phyloP scores from a whole-genome alignment of 2,797 vertebrate species.

The Mus caroli region DNA sequence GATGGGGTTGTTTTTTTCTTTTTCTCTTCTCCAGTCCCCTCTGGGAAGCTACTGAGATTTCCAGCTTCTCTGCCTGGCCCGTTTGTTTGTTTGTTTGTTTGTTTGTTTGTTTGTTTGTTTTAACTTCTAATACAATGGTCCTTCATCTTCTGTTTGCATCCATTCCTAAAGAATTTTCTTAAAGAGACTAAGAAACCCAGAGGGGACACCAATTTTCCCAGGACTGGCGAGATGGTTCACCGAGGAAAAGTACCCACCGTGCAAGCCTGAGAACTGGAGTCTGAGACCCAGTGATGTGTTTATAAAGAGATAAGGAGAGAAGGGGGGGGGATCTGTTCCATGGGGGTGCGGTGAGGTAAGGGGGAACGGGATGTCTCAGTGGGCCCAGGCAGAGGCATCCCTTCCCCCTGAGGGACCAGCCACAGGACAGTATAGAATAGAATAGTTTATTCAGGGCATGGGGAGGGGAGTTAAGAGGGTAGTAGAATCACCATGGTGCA shows the following conservation, averaged over 20 bases:
- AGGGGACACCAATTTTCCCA: background rate
- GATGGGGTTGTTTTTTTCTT: background rate
- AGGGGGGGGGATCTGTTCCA: too few species aligned
- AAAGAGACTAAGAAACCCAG: background rate
- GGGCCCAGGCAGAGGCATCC: too few species aligned
- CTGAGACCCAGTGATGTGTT: too few species aligned
- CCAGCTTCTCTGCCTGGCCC: background rate
- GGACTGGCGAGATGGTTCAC: too few species aligned
- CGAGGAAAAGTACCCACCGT: background rate
- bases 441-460: too few species aligned
- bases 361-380: too few species aligned
- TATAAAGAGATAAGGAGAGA: too few species aligned
- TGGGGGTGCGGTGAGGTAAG: too few species aligned
- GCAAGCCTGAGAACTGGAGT: background rate
- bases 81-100: background rate
- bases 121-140: background rate
- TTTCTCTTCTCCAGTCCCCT: background rate
- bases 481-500: too few species aligned
- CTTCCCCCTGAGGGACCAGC: too few species aligned
- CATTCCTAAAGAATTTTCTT: background rate
- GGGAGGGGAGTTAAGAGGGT: too few species aligned
- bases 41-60: background rate
- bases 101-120: background rate
- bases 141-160: background rate
- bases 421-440: too few species aligned